These are phyloP conservation scores for Tachina grossa DNA, from an alignment of 2,888 invertebrate genomes.

Conservation along the genomic window DNA sequence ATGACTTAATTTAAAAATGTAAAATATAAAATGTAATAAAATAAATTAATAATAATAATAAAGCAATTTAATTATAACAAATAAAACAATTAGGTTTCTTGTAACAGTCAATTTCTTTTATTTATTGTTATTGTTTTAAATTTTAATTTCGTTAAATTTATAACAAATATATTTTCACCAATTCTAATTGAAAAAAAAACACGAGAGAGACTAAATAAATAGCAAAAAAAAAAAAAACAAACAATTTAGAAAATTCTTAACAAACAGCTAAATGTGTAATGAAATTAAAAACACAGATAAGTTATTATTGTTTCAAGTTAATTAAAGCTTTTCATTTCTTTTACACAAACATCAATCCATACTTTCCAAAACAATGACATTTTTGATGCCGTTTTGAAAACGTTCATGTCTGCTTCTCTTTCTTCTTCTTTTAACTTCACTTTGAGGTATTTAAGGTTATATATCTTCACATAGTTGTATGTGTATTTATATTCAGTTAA, in stretches of 20 bases:
- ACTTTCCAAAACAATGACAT: background rate
- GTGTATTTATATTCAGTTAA: slow-evolving; percentile 61
- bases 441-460: slow-evolving; percentile 70
- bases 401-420: background rate
- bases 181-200: slow-evolving; percentile 63
- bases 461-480: slow-evolving; percentile 58
- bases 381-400: background rate
- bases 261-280: background rate
- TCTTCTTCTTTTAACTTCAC: slow-evolving; percentile 4
- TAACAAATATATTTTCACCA: slow-evolving; percentile 67
- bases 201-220: slow-evolving; percentile 7
- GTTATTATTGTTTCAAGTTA: slow-evolving; percentile 39
- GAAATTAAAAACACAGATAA: slow-evolving; percentile 37
- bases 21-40: slow-evolving; percentile 32
- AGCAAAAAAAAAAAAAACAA: slow-evolving; percentile 4
- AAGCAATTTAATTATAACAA: slow-evolving; percentile 34
- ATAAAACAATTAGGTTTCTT: slow-evolving; percentile 71
- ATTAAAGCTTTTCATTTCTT: slow-evolving; percentile 49
- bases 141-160: slow-evolving; percentile 61
- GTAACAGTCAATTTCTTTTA: slow-evolving; percentile 66
- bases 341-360: slow-evolving; percentile 52
- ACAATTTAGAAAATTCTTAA: slow-evolving; percentile 24
- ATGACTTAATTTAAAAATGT: background rate
- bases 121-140: slow-evolving; percentile 66
- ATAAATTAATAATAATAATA: slow-evolving; percentile 33